A percentile compares a stretch with the other conserved stretches of the same genome.
These are phyloP conservation scores for Troglohyphantes excavatus DNA, from an alignment of 2,888 invertebrate genomes.

Conservation along the genomic window DNA sequence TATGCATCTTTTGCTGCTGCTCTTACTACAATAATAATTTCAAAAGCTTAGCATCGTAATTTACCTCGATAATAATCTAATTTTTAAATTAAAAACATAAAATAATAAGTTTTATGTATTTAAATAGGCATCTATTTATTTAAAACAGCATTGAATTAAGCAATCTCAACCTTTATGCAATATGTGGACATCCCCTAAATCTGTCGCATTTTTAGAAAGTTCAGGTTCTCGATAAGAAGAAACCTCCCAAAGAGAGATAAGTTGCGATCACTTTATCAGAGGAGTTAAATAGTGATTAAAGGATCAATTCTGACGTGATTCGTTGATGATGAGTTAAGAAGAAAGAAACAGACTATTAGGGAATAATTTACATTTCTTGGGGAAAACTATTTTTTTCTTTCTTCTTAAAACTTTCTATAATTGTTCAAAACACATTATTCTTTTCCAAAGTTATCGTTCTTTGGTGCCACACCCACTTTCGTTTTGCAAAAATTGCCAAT, in stretches of 20 bases:
- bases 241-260: conserved; percentile 38
- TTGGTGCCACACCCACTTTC: conserved; percentile 64
- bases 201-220: conserved; percentile 17
- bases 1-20: too few species aligned
- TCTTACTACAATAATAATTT: too few species aligned
- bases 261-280: conserved; percentile 71
- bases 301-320: conserved; percentile 44
- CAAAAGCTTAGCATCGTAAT: too few species aligned
- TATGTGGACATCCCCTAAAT: conserved; percentile 16
- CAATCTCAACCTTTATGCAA: too few species aligned
- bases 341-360: conserved; percentile 70
- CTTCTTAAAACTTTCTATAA: conserved; percentile 42
- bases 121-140: too few species aligned
- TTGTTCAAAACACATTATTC: conserved; percentile 56
- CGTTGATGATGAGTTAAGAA: conserved; percentile 52
- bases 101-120: too few species aligned
- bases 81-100: too few species aligned
- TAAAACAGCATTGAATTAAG: too few species aligned
- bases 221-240: conserved; percentile 31
- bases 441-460: conserved; percentile 34
- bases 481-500: conserved; percentile 63
- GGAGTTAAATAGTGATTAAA: conserved; percentile 66
- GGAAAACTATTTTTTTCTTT: conserved; percentile 43
- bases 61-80: too few species aligned
- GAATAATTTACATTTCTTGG: conserved; percentile 71